Conservation (phyloP, 2,888 invertebrate genomes). For the Horisme vitalbata region DNA sequence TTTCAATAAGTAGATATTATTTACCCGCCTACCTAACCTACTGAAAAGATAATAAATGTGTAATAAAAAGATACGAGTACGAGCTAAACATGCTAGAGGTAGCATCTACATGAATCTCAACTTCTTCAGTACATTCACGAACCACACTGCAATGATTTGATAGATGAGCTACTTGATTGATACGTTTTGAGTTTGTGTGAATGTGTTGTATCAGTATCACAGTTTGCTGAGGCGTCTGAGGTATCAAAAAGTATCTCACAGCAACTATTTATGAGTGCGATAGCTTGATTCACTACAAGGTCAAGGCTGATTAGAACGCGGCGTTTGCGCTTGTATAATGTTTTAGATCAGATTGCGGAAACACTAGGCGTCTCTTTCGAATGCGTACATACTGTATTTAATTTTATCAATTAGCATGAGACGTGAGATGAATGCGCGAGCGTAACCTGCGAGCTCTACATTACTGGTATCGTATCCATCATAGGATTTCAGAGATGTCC, state of each 20-base stretch:
- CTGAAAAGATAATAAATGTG: too few relatives aligned
- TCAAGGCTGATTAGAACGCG: slow-evolving; percentile 66
- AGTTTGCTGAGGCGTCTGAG: too few relatives aligned
- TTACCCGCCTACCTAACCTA: too few relatives aligned
- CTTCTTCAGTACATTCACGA: too few relatives aligned
- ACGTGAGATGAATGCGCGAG: slow-evolving; percentile 44
- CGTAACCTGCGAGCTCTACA: slow-evolving; percentile 24
- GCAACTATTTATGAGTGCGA: slow-evolving; percentile 24
- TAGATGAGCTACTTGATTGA: too few relatives aligned
- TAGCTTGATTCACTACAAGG: slow-evolving; percentile 67
- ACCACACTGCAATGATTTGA: too few relatives aligned
- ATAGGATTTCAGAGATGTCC: slow-evolving; percentile 60
- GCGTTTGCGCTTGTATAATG: slow-evolving; percentile 50
- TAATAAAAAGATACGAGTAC: too few relatives aligned
- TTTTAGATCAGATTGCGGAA: slow-evolving; percentile 34
- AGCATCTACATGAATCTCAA: too few relatives aligned
- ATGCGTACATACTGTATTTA: slow-evolving; percentile 21
- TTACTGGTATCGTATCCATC: slow-evolving; percentile 49
- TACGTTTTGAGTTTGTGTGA: too few relatives aligned
- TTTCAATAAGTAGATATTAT: too few relatives aligned
- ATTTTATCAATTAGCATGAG: slow-evolving; percentile 38
- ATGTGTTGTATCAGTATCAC: too few relatives aligned
- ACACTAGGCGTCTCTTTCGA: slow-evolving; percentile 49
- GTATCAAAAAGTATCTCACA: not conserved
- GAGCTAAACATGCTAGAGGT: too few relatives aligned